Evolutionary conservation across 2,888 invertebrate genomes (phyloP).

Genomic region (Sceliomorpha sp.): DNA sequence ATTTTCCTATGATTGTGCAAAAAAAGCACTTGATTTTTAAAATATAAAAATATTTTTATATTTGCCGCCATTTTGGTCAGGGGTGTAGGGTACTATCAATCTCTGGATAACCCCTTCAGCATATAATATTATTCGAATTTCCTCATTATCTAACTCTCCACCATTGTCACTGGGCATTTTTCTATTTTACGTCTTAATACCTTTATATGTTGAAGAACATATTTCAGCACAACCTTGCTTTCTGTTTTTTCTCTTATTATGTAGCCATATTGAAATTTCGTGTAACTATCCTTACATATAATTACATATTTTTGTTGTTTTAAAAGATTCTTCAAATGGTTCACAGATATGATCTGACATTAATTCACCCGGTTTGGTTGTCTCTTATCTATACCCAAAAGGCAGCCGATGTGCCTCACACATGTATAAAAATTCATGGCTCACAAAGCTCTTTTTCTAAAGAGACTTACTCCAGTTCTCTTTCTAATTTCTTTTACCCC

Average conservation of each 20-base stretch:
- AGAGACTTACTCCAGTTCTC: constrained; percentile 52
- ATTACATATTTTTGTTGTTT: constrained; percentile 46
- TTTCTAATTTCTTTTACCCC: constrained; percentile 61
- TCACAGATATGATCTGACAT: constrained; percentile 64
- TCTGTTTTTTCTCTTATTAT: constrained; percentile 58
- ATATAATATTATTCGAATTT: constrained; percentile 53
- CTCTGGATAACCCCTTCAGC: constrained; percentile 53
- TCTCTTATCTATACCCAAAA: constrained; percentile 59
- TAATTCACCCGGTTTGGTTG: constrained; percentile 58
- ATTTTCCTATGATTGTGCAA: no score
- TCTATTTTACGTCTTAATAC: constrained; percentile 59
- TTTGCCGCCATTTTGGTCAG: constrained; percentile 57
- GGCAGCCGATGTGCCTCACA: constrained; percentile 63
- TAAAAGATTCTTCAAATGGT: constrained; percentile 54
- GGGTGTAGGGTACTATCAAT: constrained; percentile 57
- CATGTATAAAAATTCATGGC: constrained; percentile 61
- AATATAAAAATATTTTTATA: no score
- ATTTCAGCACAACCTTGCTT: constrained; percentile 53
- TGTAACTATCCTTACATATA: constrained; percentile 51
- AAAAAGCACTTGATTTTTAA: no score
- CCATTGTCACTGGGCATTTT: constrained; percentile 67
- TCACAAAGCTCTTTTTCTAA: constrained; percentile 57
- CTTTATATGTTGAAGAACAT: constrained; percentile 57
- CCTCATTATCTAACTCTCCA: constrained; percentile 65
- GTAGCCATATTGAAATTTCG: constrained; percentile 61